Base-by-base conservation (phyloP, 2,888 invertebrate genomes). In the Leptogaster cylindrica region DNA sequence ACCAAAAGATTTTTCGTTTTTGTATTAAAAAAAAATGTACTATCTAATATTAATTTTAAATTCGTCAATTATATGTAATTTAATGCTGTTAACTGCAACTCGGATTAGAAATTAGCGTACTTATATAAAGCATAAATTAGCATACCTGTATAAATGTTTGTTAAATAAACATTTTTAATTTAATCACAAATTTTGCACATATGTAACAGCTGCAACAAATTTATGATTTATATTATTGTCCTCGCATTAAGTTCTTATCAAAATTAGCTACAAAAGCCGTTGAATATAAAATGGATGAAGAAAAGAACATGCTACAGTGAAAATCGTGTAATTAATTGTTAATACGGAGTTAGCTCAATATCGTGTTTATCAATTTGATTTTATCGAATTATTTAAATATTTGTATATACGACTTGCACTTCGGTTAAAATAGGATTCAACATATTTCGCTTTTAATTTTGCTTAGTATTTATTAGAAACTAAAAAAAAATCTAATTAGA, bases 21-120 rank as follows among this genome's bases (percentile, higher is more conserved):
- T 18, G 20, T 46, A n/a, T 46, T n/a, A 16, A 6, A n/a, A 20
- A 44, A 46, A 20, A 46, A 12, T 23, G 46, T 14, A 20, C 46
- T 18, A 46, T 20, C 20, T n/a, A 20, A 46, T 36, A 2, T 16
- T 8, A 55, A 55, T 55, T 36, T n/a, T 23, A 55, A 55, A 55
- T 55, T 55, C 55, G 55, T 55, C 39, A 55, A 39, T 55, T 39
- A 31, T 23, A 12, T 55, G 55, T 55, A 36, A 36, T 55, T 20
- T 55, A 55, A 55, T 55, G 14, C 12, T 55, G 55, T 55, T 55
- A 55, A 55, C 55, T 55, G 55, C 36, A 33, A 55, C 18, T 55
- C 25, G 36, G 36, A 16, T 31, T 55, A 36, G n/a, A 41, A 55
- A 39, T 39, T 55, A 23, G 2, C 33, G 36, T 20, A 55, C 33